Evolutionary conservation across 2,888 invertebrate species (phyloP).

Genomic region (Spodoptera picta): DNA sequence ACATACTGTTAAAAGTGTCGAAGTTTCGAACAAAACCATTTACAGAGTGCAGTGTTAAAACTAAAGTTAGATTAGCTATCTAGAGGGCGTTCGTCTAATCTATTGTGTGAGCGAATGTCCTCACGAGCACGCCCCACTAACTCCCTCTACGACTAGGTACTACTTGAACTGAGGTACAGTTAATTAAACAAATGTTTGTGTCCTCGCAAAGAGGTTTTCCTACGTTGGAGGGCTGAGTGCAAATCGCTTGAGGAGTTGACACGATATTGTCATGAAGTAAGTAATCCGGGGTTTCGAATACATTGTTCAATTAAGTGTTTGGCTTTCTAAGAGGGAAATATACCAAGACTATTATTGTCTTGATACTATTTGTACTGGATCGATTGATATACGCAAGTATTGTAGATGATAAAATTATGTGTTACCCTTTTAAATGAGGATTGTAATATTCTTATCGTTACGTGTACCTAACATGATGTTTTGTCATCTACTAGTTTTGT

Average conservation of each 20-base stretch:
- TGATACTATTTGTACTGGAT: too few species aligned
- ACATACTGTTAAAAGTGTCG: slow-evolving; percentile 9
- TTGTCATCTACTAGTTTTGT: too few species aligned
- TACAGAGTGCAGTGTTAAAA: slow-evolving; percentile 53
- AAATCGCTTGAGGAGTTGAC: slow-evolving; percentile 35
- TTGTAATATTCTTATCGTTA: too few species aligned
- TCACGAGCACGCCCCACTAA: slow-evolving; percentile 35
- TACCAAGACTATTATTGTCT: too few species aligned
- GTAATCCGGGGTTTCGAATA: neutral
- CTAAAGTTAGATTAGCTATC: slow-evolving; percentile 62
- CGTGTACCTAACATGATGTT: too few species aligned
- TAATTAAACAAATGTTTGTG: slow-evolving; percentile 47
- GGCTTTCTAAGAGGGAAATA: too few species aligned
- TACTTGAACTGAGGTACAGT: slow-evolving; percentile 31
- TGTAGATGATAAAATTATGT: too few species aligned
- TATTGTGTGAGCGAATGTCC: slow-evolving; percentile 50
- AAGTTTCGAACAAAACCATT: slow-evolving; percentile 49
- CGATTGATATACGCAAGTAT: too few species aligned
- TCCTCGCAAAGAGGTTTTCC: slow-evolving; percentile 23
- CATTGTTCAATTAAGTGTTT: neutral
- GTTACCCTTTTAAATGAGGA: too few species aligned
- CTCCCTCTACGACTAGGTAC: slow-evolving; percentile 10
- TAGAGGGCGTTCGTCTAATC: slow-evolving; percentile 45
- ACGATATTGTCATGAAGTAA: slow-evolving; percentile 29
- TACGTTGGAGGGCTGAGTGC: slow-evolving; percentile 12